A percentile compares a stretch with the other conserved stretches of the same genome.
These are phyloP conservation scores for Myrmecobius fasciatus DNA, from an alignment of 2,113 vertebrate species.

Conservation along the genomic window DNA sequence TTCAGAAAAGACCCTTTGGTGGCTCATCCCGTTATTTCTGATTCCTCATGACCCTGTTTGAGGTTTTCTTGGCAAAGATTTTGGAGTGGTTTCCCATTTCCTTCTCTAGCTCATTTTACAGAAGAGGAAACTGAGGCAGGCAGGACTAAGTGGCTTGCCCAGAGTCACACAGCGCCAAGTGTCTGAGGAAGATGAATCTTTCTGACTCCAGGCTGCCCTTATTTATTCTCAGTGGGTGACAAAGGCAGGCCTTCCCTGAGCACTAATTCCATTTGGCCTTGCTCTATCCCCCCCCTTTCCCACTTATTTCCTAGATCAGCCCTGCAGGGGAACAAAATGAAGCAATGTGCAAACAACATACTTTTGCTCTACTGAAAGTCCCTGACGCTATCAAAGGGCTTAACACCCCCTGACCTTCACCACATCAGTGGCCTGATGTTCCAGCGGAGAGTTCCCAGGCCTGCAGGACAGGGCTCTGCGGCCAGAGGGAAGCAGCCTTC, in stretches of 20 bases:
- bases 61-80: neutral
- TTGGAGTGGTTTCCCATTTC: neutral
- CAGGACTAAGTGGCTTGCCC: neutral
- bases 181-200: neutral
- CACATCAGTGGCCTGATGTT: neutral
- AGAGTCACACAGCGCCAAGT: too few species aligned
- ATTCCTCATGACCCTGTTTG: neutral
- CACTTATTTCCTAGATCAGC: slow-evolving; percentile 6
- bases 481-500: neutral
- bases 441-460: neutral
- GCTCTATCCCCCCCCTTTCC: neutral
- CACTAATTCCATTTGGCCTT: neutral
- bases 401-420: slow-evolving; percentile 46
- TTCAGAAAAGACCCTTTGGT: neutral
- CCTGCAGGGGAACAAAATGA: slow-evolving; percentile 43
- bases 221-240: neutral
- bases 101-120: neutral
- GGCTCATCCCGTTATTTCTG: neutral
- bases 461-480: neutral
- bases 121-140: neutral
- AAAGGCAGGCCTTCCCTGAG: neutral
- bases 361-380: slow-evolving; percentile 11
- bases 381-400: slow-evolving; percentile 35
- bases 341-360: slow-evolving; percentile 35
- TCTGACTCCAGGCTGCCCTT: neutral